These are phyloP conservation scores for Mesorhabditis belari DNA, from an alignment of 2,888 invertebrate species.

Conservation along the genomic window DNA sequence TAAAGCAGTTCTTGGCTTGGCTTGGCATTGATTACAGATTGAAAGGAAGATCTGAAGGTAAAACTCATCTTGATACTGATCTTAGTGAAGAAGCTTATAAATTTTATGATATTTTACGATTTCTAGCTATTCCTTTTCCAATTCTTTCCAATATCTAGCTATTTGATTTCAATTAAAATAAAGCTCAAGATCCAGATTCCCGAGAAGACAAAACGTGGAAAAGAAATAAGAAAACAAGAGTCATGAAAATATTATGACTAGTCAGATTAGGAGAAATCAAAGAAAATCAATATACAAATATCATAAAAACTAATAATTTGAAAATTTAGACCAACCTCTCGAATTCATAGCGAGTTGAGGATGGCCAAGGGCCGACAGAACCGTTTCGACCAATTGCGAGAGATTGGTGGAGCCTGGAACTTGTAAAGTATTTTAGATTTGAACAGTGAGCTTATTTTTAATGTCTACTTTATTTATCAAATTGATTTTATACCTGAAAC, in stretches of 20 bases:
- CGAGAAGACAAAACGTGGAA: not conserved
- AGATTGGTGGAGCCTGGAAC: constrained; percentile 23
- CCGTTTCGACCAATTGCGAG: constrained; percentile 74
- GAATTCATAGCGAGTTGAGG: constrained; percentile 58
- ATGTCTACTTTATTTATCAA: constrained; percentile 70
- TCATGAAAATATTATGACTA: too few relatives aligned
- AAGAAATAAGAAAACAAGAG: not conserved
- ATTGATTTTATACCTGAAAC: constrained; percentile 63
- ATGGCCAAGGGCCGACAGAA: constrained; percentile 80
- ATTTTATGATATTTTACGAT: too few relatives aligned
- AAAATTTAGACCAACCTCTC: constrained; percentile 54
- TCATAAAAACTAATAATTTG: not conserved
- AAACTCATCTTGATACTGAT: too few relatives aligned
- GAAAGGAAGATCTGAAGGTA: too few relatives aligned
- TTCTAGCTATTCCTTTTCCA: too few relatives aligned
- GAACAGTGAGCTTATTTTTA: constrained; percentile 53
- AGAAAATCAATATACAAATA: too few relatives aligned
- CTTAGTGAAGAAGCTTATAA: too few relatives aligned
- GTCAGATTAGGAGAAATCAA: too few relatives aligned
- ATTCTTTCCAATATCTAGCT: too few relatives aligned
- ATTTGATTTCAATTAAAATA: not conserved
- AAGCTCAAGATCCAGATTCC: not conserved
- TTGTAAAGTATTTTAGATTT: constrained; percentile 48
- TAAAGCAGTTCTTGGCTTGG: too few relatives aligned
- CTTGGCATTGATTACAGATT: too few relatives aligned